These are phyloP conservation scores for Drosophila fuyamai DNA, from an alignment of 1,140 invertebrate genomes.

Conservation along the genomic window DNA sequence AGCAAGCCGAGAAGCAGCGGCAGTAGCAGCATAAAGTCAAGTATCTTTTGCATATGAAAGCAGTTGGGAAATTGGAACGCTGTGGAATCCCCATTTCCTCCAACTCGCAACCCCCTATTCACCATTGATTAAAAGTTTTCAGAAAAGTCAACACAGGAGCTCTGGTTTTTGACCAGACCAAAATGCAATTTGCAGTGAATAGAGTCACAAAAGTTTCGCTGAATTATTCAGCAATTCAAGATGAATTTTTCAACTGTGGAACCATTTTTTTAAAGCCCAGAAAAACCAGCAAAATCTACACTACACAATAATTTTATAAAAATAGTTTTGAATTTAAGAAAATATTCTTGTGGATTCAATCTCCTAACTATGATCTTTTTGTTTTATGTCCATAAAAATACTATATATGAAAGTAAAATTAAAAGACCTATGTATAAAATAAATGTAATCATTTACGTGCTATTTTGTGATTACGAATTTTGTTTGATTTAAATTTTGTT, in stretches of 20 bases:
- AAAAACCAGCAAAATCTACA: conserved; percentile 5
- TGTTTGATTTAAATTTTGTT: background rate
- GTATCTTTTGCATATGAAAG: conserved; percentile 79
- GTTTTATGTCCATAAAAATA: too few relatives aligned
- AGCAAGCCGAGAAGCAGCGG: conserved; percentile 23
- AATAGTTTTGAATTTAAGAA: too few relatives aligned
- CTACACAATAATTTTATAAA: background rate
- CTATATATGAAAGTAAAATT: background rate
- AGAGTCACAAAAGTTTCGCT: conserved; percentile 50
- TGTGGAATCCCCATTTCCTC: conserved; percentile 3
- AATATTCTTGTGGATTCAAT: too few relatives aligned
- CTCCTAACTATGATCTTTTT: too few relatives aligned
- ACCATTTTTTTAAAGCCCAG: conserved; percentile 13
- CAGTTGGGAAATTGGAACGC: conserved; percentile 69
- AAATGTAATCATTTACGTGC: too few relatives aligned
- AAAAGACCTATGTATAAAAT: background rate
- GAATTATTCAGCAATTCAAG: conserved; percentile 47
- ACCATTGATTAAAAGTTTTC: conserved; percentile 52
- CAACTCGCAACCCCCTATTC: background rate
- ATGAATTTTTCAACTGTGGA: conserved; percentile 30
- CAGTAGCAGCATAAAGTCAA: conserved; percentile 33
- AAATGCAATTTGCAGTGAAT: conserved; percentile 75
- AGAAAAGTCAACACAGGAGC: conserved; percentile 43
- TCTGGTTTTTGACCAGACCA: conserved; percentile 51
- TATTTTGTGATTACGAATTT: background rate